Percentiles rank a stretch among this genome's conserved stretches.
Evolutionary conservation across 30 jellyfish, hydroid and myxozoan genomes (phyloP).

Genomic region (Hydractinia symbiolongicarpus): DNA sequence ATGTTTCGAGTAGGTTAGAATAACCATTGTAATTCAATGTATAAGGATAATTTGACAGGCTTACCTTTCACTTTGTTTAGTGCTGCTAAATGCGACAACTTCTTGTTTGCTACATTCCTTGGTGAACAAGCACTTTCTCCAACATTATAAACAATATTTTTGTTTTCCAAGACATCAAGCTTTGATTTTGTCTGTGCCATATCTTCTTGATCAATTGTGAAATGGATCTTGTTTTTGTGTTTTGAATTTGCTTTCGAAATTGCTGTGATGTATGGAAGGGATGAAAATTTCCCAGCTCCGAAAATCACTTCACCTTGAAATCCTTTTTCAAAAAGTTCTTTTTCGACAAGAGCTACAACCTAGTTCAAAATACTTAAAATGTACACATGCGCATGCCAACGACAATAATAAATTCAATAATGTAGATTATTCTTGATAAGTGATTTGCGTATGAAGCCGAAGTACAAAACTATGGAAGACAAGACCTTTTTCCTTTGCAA

Average conservation of each 20-base stretch:
- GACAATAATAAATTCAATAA: too few relatives aligned
- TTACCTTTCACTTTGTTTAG: conserved; percentile 15
- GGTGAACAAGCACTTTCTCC: conserved; percentile 24
- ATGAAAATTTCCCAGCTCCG: not conserved
- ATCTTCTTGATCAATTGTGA: conserved; percentile 14
- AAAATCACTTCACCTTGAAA: conserved; percentile 5
- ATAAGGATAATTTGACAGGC: too few relatives aligned
- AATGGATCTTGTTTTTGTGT: conserved; percentile 7
- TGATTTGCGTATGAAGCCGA: too few relatives aligned
- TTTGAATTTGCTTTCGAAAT: not conserved
- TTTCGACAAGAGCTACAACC: conserved; percentile 17
- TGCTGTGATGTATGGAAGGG: not conserved
- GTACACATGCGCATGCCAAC: too few relatives aligned
- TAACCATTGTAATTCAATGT: too few relatives aligned
- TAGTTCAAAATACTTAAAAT: not conserved
- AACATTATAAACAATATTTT: conserved; percentile 6
- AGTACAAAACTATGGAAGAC: too few relatives aligned
- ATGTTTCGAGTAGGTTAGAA: too few relatives aligned
- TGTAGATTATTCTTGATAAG: too few relatives aligned
- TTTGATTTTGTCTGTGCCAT: conserved; percentile 2
- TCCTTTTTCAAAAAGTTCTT: not conserved
- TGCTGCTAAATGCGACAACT: not conserved
- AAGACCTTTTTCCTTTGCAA: too few relatives aligned
- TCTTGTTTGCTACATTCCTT: not conserved
- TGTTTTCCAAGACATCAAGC: not conserved